A percentile compares a stretch with the other conserved stretches of the same genome.
These are phyloP conservation scores for Rhamphomyia laevipes DNA, from an alignment of 2,888 invertebrate genomes.

Conservation along the genomic window DNA sequence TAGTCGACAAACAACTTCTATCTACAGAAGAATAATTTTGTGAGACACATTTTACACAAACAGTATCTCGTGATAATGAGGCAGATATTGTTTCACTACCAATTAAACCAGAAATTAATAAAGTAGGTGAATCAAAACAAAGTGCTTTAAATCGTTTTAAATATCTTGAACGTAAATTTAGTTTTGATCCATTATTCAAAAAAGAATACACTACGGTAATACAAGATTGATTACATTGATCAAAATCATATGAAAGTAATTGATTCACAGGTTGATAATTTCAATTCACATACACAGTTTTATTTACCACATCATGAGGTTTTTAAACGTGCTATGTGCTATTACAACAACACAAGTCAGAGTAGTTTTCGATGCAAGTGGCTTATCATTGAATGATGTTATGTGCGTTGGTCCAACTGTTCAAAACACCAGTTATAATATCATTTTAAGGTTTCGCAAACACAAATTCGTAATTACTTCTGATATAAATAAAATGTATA, in stretches of 20 bases:
- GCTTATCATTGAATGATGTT: too few species aligned
- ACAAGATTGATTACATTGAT: neutral
- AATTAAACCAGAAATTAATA: too few species aligned
- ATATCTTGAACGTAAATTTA: neutral
- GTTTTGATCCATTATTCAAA: neutral
- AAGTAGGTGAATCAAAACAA: too few species aligned
- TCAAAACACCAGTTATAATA: too few species aligned
- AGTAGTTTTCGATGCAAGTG: slow-evolving; percentile 7
- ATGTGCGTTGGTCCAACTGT: too few species aligned
- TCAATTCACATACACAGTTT: neutral
- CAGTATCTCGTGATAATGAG: slow-evolving; percentile 4
- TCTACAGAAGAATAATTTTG: slow-evolving; percentile 10
- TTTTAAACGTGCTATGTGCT: slow-evolving; percentile 6
- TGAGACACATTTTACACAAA: slow-evolving; percentile 7
- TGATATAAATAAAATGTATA: slow-evolving; percentile 9
- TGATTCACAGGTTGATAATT: too few species aligned
- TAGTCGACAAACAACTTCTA: slow-evolving; percentile 6
- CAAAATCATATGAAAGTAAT: neutral
- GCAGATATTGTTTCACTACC: too few species aligned
- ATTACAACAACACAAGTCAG: slow-evolving; percentile 4
- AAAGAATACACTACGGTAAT: neutral
- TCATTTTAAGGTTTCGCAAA: too few species aligned
- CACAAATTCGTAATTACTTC: too few species aligned
- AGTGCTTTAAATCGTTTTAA: too few species aligned
- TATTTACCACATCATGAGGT: slow-evolving; percentile 15